phyloP scores from a whole-genome alignment of 2,797 vertebrate species.

The Notolepis coatsorum region DNA sequence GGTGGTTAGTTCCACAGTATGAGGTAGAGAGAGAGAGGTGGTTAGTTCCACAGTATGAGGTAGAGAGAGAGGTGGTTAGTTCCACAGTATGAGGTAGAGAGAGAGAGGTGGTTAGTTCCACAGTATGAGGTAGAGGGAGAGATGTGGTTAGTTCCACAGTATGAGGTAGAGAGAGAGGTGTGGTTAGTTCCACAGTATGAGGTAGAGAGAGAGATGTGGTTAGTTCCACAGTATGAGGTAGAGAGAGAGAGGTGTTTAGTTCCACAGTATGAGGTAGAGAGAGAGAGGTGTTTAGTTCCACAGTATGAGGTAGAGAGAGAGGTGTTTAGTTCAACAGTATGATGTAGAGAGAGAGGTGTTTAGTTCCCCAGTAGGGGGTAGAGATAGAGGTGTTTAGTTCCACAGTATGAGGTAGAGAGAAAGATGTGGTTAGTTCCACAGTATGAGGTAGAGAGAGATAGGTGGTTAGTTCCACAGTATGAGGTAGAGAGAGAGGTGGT shows the following conservation, averaged over 20 bases:
- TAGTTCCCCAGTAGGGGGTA: conserved; percentile 46
- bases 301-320: conserved; percentile 35
- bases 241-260: too few relatives aligned
- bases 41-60: too few relatives aligned
- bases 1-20: too few relatives aligned
- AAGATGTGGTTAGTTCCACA: conserved; percentile 50
- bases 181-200: too few relatives aligned
- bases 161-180: conserved; percentile 23
- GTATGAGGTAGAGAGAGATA: conserved; percentile 29
- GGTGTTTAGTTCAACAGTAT: too few relatives aligned
- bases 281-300: conserved; percentile 45
- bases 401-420: too few relatives aligned
- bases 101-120: too few relatives aligned
- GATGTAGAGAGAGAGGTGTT: conserved; percentile 48
- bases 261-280: too few relatives aligned
- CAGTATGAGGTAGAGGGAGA: background rate
- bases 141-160: conserved; percentile 53
- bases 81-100: conserved; percentile 45
- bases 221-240: conserved; percentile 51
- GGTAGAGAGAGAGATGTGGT: conserved; percentile 47
- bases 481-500: conserved; percentile 17
- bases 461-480: too few relatives aligned
- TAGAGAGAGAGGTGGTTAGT: background rate
- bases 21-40: conserved; percentile 16
- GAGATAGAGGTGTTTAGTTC: too few relatives aligned